These are phyloP conservation scores for Zaprionus taronus DNA, from an alignment of 1,140 invertebrate genomes.

Conservation along the genomic window DNA sequence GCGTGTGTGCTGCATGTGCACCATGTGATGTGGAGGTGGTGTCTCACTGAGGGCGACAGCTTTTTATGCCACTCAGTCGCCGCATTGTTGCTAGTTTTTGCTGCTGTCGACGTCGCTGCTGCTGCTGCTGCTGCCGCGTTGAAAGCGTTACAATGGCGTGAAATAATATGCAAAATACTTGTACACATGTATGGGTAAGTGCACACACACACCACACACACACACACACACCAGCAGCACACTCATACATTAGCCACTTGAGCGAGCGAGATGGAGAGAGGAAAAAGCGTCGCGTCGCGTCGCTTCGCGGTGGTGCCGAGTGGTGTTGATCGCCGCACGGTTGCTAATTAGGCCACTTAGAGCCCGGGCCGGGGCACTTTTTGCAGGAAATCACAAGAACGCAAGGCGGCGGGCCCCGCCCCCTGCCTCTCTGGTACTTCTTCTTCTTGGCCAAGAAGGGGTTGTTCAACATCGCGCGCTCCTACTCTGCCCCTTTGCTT, in stretches of 20 bases:
- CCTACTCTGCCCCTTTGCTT: background rate
- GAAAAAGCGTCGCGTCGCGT: slow-evolving; percentile 6
- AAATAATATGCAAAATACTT: slow-evolving; percentile 81
- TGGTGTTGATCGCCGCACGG: slow-evolving; percentile 80
- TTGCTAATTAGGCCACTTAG: slow-evolving; percentile 81
- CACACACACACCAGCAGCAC: slow-evolving; percentile 4
- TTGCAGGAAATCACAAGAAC: slow-evolving; percentile 71
- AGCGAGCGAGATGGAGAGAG: slow-evolving; percentile 32
- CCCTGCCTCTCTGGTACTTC: background rate
- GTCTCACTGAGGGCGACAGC: slow-evolving; percentile 57
- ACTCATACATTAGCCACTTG: slow-evolving; percentile 41
- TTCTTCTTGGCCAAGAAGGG: slow-evolving; percentile 31
- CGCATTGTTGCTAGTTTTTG: slow-evolving; percentile 72
- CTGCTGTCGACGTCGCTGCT: slow-evolving; percentile 28
- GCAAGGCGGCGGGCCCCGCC: slow-evolving; percentile 21
- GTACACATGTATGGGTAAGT: slow-evolving; percentile 48
- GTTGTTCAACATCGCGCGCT: slow-evolving; percentile 32
- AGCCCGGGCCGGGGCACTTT: slow-evolving; percentile 59
- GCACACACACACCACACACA: slow-evolving; percentile 12
- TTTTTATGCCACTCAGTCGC: slow-evolving; percentile 76
- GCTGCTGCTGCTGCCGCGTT: slow-evolving; percentile 41
- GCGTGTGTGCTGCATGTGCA: background rate
- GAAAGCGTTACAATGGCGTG: slow-evolving; percentile 80
- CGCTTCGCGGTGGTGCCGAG: slow-evolving; percentile 57
- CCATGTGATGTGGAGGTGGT: background rate